Conservation (phyloP, 2,797 vertebrate species). For the Lepilemur ruficaudatus region DNA sequence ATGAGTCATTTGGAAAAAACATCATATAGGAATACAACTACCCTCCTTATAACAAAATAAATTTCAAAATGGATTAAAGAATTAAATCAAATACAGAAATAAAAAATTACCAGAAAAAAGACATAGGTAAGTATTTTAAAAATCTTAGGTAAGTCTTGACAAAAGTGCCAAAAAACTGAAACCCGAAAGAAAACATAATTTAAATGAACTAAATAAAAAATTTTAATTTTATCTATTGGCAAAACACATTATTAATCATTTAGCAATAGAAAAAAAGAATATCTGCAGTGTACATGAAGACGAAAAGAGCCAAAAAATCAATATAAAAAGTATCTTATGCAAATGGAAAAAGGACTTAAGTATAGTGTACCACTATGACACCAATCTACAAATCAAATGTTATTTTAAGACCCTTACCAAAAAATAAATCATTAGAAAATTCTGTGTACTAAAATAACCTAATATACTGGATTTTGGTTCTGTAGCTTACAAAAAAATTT, state of each 20-base stretch:
- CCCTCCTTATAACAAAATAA: conserved; percentile 5
- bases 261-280: not conserved
- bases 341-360: not conserved
- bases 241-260: not conserved
- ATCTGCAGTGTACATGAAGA: not conserved
- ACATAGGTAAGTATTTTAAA: not conserved
- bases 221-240: not conserved
- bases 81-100: not conserved
- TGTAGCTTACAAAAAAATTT: not conserved
- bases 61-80: not conserved
- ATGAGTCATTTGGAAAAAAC: not conserved
- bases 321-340: not conserved
- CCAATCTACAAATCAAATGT: not conserved
- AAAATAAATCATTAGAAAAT: conserved; percentile 1
- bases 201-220: conserved; percentile 28
- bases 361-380: not conserved
- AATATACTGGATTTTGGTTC: not conserved
- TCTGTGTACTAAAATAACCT: not conserved
- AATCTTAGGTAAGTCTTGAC: not conserved
- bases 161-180: not conserved
- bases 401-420: not conserved
- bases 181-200: not conserved
- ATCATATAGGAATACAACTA: not conserved
- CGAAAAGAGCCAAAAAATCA: not conserved
- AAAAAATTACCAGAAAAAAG: not conserved